Percentiles rank a stretch among this genome's conserved stretches.
phyloP scores from a whole-genome alignment of 2,113 vertebrate genomes.

The Crotalus tigris region DNA sequence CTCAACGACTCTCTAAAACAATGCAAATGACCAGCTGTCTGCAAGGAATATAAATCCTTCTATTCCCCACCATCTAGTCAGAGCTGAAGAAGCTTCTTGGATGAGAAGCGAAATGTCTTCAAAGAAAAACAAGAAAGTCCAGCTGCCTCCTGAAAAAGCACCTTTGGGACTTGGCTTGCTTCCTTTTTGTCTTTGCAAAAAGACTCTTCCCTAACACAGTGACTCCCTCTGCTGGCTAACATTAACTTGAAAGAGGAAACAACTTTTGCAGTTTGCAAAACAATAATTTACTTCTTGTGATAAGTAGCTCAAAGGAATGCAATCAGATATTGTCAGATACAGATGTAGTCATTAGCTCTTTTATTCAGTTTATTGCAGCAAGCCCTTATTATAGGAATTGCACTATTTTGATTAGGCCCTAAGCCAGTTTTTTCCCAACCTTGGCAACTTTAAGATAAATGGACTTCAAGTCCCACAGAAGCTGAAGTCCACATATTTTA shows the following conservation, averaged over 20 bases:
- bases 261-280: neutral
- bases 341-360: neutral
- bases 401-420: neutral
- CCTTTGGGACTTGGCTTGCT: neutral
- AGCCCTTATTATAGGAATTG: neutral
- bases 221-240: constrained; percentile 58
- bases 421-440: neutral
- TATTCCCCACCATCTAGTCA: no score
- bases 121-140: no score
- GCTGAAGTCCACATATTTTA: neutral
- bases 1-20: no score
- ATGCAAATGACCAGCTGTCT: no score
- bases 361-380: neutral
- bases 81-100: no score
- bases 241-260: neutral
- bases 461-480: neutral
- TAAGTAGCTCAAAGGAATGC: neutral
- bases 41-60: no score
- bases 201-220: neutral
- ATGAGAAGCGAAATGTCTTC: no score
- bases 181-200: neutral
- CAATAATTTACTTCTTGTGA: neutral
- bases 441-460: neutral
- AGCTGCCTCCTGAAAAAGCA: no score
- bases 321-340: neutral